Percentiles rank a stretch among this genome's conserved stretches.
Conservation (phyloP, 2,113 vertebrate species). For the Crotalus helleri region DNA sequence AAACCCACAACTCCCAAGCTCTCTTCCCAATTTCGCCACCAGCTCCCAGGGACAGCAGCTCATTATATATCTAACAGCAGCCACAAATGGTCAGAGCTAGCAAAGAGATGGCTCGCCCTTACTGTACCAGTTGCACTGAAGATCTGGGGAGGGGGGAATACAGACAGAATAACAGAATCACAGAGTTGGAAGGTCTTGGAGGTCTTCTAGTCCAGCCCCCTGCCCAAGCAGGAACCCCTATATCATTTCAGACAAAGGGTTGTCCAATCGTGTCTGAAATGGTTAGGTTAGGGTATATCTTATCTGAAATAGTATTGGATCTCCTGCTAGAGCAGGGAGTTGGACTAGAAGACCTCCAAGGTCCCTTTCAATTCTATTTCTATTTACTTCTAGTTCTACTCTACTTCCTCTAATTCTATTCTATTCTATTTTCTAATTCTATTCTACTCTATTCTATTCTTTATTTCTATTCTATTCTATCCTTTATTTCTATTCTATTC, state of each 20-base stretch:
- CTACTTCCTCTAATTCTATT: too few species aligned
- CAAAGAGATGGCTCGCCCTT: not conserved
- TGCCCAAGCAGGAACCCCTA: not conserved
- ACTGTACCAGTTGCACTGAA: not conserved
- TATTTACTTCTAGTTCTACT: not conserved
- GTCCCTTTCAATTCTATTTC: not conserved
- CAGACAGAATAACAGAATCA: not conserved
- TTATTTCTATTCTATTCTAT: too few species aligned
- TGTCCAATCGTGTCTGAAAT: not conserved
- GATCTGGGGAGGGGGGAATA: not conserved
- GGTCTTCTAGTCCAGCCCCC: not conserved
- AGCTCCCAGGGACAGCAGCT: not conserved
- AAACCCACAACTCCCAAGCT: not conserved
- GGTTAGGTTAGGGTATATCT: not conserved
- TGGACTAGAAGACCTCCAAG: not conserved
- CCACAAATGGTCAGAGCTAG: not conserved
- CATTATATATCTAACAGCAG: not conserved
- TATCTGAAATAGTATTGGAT: not conserved
- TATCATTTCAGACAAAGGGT: not conserved
- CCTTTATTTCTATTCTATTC: too few species aligned
- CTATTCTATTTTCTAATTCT: not conserved
- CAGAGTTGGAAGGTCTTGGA: not conserved
- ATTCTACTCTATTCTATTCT: too few species aligned
- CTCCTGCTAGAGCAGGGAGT: not conserved
- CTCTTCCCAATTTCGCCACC: slow-evolving; percentile 18